Percentiles rank a stretch among this genome's conserved stretches.
phyloP scores from a whole-genome alignment of 2,888 invertebrate species.

The Lepidocyrtoides sp. region DNA sequence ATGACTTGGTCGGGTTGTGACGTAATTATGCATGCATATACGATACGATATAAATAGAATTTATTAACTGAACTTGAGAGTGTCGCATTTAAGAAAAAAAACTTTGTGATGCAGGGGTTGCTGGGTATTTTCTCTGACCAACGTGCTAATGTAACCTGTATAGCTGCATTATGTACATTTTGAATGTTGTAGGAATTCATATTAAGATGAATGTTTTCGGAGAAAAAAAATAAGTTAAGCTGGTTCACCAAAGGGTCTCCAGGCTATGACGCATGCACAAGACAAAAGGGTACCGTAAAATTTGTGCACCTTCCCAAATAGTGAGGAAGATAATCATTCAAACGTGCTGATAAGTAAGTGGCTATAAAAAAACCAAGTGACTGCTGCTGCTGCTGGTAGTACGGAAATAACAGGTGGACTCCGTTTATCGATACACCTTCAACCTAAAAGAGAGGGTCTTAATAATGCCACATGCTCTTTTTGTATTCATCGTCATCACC shows the following conservation, averaged over 20 bases:
- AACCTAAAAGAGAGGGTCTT: background rate
- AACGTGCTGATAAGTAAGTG: constrained; percentile 30
- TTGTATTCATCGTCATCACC: background rate
- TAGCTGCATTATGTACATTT: too few species aligned
- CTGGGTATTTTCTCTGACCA: too few species aligned
- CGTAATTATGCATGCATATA: too few species aligned
- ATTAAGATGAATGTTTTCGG: too few species aligned
- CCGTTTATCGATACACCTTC: background rate
- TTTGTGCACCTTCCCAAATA: background rate
- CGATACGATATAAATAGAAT: too few species aligned
- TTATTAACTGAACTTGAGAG: too few species aligned
- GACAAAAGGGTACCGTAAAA: background rate
- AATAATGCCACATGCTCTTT: constrained; percentile 11
- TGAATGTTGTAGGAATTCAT: too few species aligned
- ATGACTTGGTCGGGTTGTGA: too few species aligned
- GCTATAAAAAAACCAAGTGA: background rate
- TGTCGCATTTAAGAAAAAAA: too few species aligned
- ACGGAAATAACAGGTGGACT: constrained; percentile 74
- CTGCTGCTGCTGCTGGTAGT: too few species aligned
- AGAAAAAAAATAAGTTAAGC: background rate
- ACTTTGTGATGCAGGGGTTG: too few species aligned
- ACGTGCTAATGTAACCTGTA: too few species aligned
- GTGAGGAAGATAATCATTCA: background rate
- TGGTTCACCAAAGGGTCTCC: background rate
- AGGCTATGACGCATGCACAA: background rate